A percentile compares a stretch with the other conserved stretches of the same genome.
phyloP scores from a whole-genome alignment of 2,888 invertebrate species.

The Spodoptera exigua region DNA sequence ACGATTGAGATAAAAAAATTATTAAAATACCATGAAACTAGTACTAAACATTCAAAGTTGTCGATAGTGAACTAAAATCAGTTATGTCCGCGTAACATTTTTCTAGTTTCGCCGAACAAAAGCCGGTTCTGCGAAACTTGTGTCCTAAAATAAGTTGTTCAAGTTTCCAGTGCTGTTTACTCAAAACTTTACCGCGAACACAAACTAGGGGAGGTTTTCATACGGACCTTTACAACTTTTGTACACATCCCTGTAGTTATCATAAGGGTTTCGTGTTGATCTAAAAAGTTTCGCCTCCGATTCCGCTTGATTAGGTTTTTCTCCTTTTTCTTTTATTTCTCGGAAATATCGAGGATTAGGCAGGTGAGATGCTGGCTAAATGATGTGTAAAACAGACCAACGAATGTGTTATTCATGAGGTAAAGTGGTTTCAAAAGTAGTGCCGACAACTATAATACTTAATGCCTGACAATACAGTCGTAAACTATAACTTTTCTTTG shows the following conservation, averaged over 20 bases:
- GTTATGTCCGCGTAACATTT: conserved; percentile 18
- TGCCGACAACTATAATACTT: too few relatives aligned
- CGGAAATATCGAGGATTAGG: conserved; percentile 20
- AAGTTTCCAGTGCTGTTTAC: conserved; percentile 59
- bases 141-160: conserved; percentile 57
- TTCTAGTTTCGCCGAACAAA: conserved; percentile 20
- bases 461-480: too few relatives aligned
- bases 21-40: too few relatives aligned
- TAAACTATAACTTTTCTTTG: too few relatives aligned
- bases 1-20: too few relatives aligned
- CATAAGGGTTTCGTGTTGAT: conserved; percentile 60
- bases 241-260: conserved; percentile 58
- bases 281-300: conserved; percentile 57
- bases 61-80: conserved; percentile 20
- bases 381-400: conserved; percentile 1
- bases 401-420: too few relatives aligned
- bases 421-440: too few relatives aligned
- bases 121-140: conserved; percentile 42
- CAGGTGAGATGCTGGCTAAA: conserved; percentile 22
- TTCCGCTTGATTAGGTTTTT: conserved; percentile 50
- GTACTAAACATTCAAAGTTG: too few relatives aligned
- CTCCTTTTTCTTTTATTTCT: conserved; percentile 27
- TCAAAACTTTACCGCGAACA: conserved; percentile 54
- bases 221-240: conserved; percentile 59
- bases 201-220: conserved; percentile 56